These are phyloP conservation scores for Dolichallabes microphthalmus DNA, from an alignment of 2,113 vertebrate genomes.

Conservation along the genomic window DNA sequence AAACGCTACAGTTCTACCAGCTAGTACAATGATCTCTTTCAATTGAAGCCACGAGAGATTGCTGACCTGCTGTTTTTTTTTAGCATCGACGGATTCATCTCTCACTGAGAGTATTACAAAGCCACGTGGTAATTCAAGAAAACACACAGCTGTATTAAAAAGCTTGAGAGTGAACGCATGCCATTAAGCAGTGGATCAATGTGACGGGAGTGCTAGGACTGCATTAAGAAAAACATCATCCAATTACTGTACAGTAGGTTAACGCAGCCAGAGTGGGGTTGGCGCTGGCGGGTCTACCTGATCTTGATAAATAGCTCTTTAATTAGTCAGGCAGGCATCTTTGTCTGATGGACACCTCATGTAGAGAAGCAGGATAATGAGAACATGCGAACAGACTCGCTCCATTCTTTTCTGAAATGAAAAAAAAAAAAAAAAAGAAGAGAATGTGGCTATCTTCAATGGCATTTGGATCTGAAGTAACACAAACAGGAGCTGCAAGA, in stretches of 20 bases:
- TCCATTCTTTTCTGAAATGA: no score
- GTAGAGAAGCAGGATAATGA: slow-evolving; percentile 43
- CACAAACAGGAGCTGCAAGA: background rate
- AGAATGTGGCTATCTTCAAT: slow-evolving; percentile 4
- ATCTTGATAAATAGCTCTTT: slow-evolving; percentile 47
- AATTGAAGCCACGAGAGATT: background rate
- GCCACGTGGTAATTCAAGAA: background rate
- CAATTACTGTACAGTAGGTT: slow-evolving; percentile 51
- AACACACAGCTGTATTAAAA: slow-evolving; percentile 16
- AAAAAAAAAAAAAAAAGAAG: background rate
- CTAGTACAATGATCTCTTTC: background rate
- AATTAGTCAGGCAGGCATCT: slow-evolving; percentile 41
- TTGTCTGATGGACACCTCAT: slow-evolving; percentile 27
- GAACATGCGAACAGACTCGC: background rate
- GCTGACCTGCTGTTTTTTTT: background rate
- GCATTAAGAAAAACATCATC: slow-evolving; percentile 40
- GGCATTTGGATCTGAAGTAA: slow-evolving; percentile 15
- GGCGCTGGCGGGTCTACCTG: slow-evolving; percentile 25
- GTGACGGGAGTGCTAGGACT: slow-evolving; percentile 9
- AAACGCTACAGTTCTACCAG: background rate
- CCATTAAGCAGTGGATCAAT: slow-evolving; percentile 33
- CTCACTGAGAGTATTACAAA: background rate
- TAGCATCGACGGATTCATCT: background rate
- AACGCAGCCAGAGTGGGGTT: slow-evolving; percentile 17
- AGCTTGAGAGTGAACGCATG: background rate